phyloP scores from a whole-genome alignment of 2,888 invertebrate genomes.

The Luperina nickerlii region DNA sequence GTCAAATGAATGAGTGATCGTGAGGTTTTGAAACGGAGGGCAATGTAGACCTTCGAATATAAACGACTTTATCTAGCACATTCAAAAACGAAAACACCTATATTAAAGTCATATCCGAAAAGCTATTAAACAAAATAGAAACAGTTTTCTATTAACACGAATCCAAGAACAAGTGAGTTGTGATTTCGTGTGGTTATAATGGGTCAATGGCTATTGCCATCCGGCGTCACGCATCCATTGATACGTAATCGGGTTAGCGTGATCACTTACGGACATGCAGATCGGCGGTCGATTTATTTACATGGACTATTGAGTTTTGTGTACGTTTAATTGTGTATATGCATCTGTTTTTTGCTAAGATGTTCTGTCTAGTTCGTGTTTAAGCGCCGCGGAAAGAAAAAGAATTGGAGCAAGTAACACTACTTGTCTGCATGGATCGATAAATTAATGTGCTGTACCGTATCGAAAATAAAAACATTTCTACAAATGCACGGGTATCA shows the following conservation, averaged over 20 bases:
- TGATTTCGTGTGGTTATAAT: conserved; percentile 67
- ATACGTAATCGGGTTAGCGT: conserved; percentile 76
- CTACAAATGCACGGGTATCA: background rate
- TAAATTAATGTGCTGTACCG: conserved; percentile 23
- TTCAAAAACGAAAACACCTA: background rate
- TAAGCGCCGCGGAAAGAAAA: conserved; percentile 30
- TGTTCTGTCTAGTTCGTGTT: conserved; percentile 16
- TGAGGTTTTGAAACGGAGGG: background rate
- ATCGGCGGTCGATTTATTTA: conserved; percentile 53
- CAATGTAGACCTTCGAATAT: conserved; percentile 19
- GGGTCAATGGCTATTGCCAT: conserved; percentile 58
- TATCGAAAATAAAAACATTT: background rate
- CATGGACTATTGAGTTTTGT: conserved; percentile 56
- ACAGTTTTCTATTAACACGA: conserved; percentile 49
- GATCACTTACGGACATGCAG: conserved; percentile 64
- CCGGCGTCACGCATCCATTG: conserved; percentile 74
- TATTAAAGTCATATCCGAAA: conserved; percentile 19
- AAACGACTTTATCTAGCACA: conserved; percentile 4
- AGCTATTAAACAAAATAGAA: conserved; percentile 41
- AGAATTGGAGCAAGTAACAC: conserved; percentile 15
- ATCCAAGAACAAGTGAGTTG: conserved; percentile 65
- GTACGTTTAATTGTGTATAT: conserved; percentile 44
- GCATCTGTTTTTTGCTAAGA: conserved; percentile 37
- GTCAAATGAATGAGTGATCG: conserved; percentile 4
- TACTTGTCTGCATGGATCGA: conserved; percentile 6